Percentiles rank a stretch among this genome's conserved stretches.
Conservation (phyloP, 2,888 invertebrate genomes). For the Acanthoscelides obtectus region DNA sequence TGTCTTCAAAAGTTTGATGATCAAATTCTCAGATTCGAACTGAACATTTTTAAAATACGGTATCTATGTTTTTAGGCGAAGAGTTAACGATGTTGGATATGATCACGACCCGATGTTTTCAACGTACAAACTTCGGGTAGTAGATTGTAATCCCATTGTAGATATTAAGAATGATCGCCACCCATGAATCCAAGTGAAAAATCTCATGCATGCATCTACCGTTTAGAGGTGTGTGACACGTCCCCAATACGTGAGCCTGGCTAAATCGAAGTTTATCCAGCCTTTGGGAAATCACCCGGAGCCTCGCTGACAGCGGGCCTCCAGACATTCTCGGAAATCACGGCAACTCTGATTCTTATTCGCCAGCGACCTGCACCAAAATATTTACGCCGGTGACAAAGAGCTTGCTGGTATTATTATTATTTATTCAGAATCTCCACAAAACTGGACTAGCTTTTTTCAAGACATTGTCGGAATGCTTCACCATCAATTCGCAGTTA, state of each 20-base stretch:
- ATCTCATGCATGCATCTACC: not conserved
- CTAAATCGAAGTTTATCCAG: slow-evolving; percentile 49
- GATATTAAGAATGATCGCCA: not conserved
- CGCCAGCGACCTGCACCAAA: slow-evolving; percentile 34
- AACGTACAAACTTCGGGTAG: too few relatives aligned
- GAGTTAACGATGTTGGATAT: too few relatives aligned
- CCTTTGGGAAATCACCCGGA: slow-evolving; percentile 46
- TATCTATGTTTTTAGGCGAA: too few relatives aligned
- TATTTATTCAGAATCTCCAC: not conserved
- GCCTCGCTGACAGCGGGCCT: slow-evolving; percentile 12
- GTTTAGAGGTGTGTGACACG: slow-evolving; percentile 28
- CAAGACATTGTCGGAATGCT: too few relatives aligned
- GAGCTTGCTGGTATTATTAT: not conserved
- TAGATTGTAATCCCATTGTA: too few relatives aligned
- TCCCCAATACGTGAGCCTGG: slow-evolving; percentile 40
- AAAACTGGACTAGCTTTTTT: too few relatives aligned
- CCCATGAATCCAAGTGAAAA: not conserved
- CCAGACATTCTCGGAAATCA: slow-evolving; percentile 17
- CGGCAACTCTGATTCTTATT: slow-evolving; percentile 39
- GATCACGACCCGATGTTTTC: too few relatives aligned
- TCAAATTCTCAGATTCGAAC: too few relatives aligned
- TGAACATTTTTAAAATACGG: too few relatives aligned
- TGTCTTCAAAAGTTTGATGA: too few relatives aligned
- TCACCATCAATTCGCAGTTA: too few relatives aligned
- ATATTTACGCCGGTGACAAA: slow-evolving; percentile 36